Evolutionary conservation across 2,888 invertebrate genomes (phyloP), one percentile per base, ranked within the genome.

Genomic region (Amphimallon solstitiale): DNA sequence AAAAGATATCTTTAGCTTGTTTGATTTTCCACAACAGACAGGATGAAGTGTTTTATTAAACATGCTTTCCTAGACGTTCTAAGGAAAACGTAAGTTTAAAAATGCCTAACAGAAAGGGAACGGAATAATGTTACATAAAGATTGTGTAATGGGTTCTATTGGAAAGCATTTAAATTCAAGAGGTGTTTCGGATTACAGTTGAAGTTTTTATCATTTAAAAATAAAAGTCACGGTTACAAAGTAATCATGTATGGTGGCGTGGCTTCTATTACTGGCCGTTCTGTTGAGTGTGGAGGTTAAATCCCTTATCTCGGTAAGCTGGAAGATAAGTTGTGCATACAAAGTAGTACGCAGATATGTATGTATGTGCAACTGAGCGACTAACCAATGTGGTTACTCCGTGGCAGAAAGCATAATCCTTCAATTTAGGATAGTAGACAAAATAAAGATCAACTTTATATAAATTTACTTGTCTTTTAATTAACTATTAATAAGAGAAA

Each of bases 261-360:
- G 48, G 23, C 12, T 49, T 54, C 54, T 54, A 38, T 38, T 52
- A 38, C n/a, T 38, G 52, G 35, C 17, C 35, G 6, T 48, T 19
- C 23, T 48, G 10, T 19, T 12, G 6, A n/a, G 21, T 23, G 48
- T 12, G 78, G 78, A 76, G 78, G 79, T 77, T 77, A 78, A 80
- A 78, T 78, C 79, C 78, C 80, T 80, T 80, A 80, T 80, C 80
- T 75, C 71, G 68, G 74, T 76, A 78, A 79, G 78, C 78, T 74
- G 68, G 69, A 70, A 75, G 71, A 79, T 77, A 77, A 72, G 71
- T 72, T 72, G 73, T 77, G 79, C 79, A 80, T 79, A 77, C 78
- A 73, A 76, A 78, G 75, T 72, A 71, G 63, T 63, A 48, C 59
- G 60, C 37, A 66, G 68, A 12, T n/a, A 46, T 15, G n/a, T 21